Evolutionary conservation across 2,113 vertebrate genomes (phyloP), one percentile per base, ranked within the genome.

Genomic region (Periophthalmodon schlosseri): DNA sequence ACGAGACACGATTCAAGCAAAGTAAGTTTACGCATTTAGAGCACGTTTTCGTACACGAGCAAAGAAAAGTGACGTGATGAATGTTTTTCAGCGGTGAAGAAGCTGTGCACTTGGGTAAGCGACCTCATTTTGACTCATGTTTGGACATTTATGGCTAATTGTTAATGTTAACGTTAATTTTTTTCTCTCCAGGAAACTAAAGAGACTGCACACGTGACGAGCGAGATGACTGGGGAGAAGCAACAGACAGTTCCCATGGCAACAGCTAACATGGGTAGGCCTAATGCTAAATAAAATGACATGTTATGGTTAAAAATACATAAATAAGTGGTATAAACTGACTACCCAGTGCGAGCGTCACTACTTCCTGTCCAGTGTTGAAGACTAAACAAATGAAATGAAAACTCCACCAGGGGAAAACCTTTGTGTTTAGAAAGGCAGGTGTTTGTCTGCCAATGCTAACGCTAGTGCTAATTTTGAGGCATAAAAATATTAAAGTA

Each of bases 261-360:
- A n/a, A 78, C 78, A 76, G 70, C 85, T 28, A 88, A 77, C 76
- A 76, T 87, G 16, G 90, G 90, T 91, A 56, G 52, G 52, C 52
- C 52, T 52, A 91, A 81, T 73, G 74, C 80, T 79, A 68, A 87
- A 68, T 84, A 33, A 89, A 74, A 39, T 7, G 78, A 20, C 0
- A 71, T 74, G 11, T 47, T 47, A 47, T 47, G 2, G 10, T 12
- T 9, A 47, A 47, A 47, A 15, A 10, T 46, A 46, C 9, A 28
- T 28, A 28, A 28, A 10, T 10, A 46, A 46, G 39, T 44, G 9
- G 39, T 44, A 44, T 44, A 44, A 44, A 5, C 2, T 46, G 47
- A 13, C 28, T 28, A 3, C 28, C 3, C 28, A 28, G 28, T 28
- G 28, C 3, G 28, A 28, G 28, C 28, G 1, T 28, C 28, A 28